Evolutionary conservation across 2,888 invertebrate species (phyloP), one percentile per base, ranked within the genome.

Genomic region (Ceraclea dissimilis): DNA sequence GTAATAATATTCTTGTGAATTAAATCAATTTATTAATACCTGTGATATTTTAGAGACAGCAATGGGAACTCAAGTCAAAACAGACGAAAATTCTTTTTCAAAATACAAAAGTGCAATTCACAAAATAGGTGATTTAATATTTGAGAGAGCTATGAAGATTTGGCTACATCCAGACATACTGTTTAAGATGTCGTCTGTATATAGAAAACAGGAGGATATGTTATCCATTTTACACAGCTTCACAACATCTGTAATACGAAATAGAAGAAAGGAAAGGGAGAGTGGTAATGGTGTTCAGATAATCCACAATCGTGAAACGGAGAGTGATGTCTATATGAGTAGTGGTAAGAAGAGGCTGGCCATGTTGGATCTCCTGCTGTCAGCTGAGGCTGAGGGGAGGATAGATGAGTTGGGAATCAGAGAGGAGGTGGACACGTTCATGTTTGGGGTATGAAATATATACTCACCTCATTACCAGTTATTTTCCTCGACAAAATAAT

Each of bases 401-500:
- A 70, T 86, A 17, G 78, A 78, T 17, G 75, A 80, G 62, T 66
- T 76, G 20, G 83, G 83, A 54, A 80, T 86, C 49, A 73, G 81
- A 55, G 83, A 85, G 65, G 84, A 87, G 71, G 83, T 86, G 0
- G 83, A 86, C 62, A 86, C 86, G 0, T 85, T 86, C 63, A 80
- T 85, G 80, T 86, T 86, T 70, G 85, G 81, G 68, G 83, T 81
- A 66, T n/a, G n/a, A n/a, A 31, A 11, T 8, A 11, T 8, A 31
- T n/a, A n/a, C n/a, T n/a, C 31, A 8, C 31, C 6, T 31, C 31
- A 8, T 31, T 31, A 31, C 8, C 11, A 31, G 6, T 31, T 31
- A 31, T 31, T 8, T 11, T 31, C 31, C 6, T 31, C n/a, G n/a
- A n/a, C n/a, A n/a, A n/a, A n/a, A n/a, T n/a, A n/a, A n/a, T n/a